Evolutionary conservation across 1,140 invertebrate species (phyloP).

Genomic region (Conus ventricosus): DNA sequence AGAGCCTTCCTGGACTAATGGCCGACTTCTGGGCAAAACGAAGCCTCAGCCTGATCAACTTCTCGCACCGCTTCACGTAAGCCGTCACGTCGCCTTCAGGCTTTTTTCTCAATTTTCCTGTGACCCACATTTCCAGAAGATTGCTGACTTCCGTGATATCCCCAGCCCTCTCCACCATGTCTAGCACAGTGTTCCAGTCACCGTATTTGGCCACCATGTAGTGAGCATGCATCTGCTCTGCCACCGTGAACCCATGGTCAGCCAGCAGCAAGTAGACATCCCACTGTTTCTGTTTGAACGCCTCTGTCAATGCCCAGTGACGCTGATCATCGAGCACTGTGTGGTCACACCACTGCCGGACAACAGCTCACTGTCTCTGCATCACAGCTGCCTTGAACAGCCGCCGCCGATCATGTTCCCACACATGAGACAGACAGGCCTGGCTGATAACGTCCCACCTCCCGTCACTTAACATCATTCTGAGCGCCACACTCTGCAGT

Average conservation of each 20-base stretch:
- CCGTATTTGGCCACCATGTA: conserved; percentile 11
- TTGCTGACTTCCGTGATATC: neutral
- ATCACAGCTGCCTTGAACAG: conserved; percentile 2
- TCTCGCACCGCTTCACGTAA: neutral
- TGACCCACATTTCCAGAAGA: neutral
- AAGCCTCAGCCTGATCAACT: neutral
- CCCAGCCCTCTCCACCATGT: neutral
- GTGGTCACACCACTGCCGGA: conserved; percentile 8
- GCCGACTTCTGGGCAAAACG: neutral
- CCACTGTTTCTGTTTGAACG: conserved; percentile 10
- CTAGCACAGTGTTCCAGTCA: neutral
- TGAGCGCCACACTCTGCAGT: neutral
- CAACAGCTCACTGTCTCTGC: neutral
- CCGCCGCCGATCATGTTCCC: neutral
- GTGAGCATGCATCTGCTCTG: neutral
- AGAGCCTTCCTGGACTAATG: neutral
- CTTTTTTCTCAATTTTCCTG: neutral
- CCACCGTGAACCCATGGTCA: neutral
- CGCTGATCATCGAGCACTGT: conserved; percentile 13
- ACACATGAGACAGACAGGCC: neutral
- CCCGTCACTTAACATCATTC: neutral
- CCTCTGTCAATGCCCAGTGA: neutral
- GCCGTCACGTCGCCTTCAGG: neutral
- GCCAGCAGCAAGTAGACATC: neutral
- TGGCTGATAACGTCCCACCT: conserved; percentile 26